These are phyloP conservation scores for Lacerta agilis DNA, from an alignment of 2,797 vertebrate genomes.

Conservation along the genomic window DNA sequence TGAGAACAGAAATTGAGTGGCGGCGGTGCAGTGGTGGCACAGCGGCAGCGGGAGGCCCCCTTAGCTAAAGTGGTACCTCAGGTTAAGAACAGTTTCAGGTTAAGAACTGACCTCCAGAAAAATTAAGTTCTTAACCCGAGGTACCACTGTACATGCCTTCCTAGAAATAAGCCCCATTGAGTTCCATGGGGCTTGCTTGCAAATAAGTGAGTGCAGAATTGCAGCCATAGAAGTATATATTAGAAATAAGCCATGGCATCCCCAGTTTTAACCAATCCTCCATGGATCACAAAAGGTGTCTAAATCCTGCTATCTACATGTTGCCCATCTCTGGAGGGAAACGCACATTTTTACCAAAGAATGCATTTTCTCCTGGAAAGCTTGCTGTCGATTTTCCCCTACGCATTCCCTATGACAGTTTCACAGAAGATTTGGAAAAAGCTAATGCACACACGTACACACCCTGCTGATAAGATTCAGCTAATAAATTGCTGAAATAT, in stretches of 20 bases:
- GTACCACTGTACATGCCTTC: background rate
- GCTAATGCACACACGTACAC: background rate
- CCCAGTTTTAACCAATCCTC: background rate
- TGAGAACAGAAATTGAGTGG: too few relatives aligned
- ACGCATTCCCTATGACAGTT: background rate
- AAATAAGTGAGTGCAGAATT: background rate
- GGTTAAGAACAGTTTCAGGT: too few relatives aligned
- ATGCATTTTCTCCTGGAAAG: background rate
- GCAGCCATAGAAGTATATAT: background rate
- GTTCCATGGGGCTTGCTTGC: too few relatives aligned
- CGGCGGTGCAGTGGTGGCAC: too few relatives aligned
- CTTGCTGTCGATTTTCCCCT: background rate
- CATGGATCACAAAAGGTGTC: background rate
- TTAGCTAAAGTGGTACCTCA: too few relatives aligned
- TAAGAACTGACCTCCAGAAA: too few relatives aligned
- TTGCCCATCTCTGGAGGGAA: background rate
- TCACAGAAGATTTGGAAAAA: background rate
- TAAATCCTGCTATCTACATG: background rate
- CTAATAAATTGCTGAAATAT: slow-evolving; percentile 13
- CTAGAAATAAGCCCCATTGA: background rate
- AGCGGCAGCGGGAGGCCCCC: too few relatives aligned
- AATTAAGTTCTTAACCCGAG: too few relatives aligned
- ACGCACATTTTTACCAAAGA: background rate
- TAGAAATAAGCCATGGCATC: background rate
- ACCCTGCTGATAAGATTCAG: background rate